Conservation (phyloP, 2,888 invertebrate genomes). For the Invenusta paracnida region DNA sequence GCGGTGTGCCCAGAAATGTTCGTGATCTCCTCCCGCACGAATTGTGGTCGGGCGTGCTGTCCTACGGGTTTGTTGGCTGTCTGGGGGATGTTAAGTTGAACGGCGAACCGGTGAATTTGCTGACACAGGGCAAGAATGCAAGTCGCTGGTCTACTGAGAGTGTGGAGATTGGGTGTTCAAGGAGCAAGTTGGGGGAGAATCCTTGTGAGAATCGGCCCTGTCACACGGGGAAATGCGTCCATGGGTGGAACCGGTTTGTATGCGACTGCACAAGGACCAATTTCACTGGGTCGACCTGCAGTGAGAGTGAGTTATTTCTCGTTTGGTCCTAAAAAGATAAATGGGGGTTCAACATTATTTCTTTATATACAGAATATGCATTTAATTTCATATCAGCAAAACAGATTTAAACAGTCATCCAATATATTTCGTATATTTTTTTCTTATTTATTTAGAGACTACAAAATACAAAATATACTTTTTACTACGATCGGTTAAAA, state of each 20-base stretch:
- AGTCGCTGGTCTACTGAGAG: background rate
- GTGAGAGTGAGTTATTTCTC: background rate
- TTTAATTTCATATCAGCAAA: too few species aligned
- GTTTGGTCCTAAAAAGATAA: too few species aligned
- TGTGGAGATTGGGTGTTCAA: background rate
- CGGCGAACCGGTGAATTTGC: slow-evolving; percentile 63
- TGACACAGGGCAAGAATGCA: slow-evolving; percentile 72
- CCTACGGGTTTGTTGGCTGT: slow-evolving; percentile 88
- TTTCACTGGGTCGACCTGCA: slow-evolving; percentile 70
- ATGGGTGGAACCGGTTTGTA: slow-evolving; percentile 89
- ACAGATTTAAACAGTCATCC: too few species aligned
- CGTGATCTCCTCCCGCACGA: slow-evolving; percentile 59
- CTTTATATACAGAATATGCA: too few species aligned
- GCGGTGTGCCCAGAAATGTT: slow-evolving; percentile 9
- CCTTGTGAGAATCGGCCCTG: slow-evolving; percentile 68
- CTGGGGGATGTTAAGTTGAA: slow-evolving; percentile 36
- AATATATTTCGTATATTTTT: too few species aligned
- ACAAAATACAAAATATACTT: too few species aligned
- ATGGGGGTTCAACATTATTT: too few species aligned
- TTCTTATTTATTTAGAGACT: too few species aligned
- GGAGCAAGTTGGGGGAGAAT: too few species aligned
- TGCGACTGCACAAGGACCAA: slow-evolving; percentile 86
- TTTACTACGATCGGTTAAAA: too few species aligned
- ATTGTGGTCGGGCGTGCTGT: slow-evolving; percentile 81
- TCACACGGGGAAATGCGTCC: slow-evolving; percentile 81